These are phyloP conservation scores for Spea multiplicata DNA, from an alignment of 2,113 vertebrate genomes.

Conservation along the genomic window DNA sequence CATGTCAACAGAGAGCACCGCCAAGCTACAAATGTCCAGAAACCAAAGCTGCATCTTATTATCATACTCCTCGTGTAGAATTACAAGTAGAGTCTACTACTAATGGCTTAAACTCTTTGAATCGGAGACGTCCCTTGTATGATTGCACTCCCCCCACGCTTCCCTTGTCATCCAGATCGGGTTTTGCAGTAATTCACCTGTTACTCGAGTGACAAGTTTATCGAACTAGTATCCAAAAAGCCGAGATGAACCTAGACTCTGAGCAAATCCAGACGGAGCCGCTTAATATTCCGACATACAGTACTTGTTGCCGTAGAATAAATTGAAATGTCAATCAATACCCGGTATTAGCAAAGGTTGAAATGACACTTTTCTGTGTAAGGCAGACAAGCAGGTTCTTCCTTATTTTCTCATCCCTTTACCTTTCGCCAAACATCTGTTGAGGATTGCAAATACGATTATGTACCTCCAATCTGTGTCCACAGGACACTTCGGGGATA, in stretches of 20 bases:
- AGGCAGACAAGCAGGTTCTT: slow-evolving; percentile 10
- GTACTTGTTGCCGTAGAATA: slow-evolving; percentile 40
- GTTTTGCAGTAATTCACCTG: not conserved
- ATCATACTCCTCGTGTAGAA: no score
- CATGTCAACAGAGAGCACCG: no score
- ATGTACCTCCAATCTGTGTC: no score
- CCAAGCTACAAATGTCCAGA: no score
- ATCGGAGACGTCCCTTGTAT: no score
- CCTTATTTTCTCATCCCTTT: not conserved
- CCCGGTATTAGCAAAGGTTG: slow-evolving; percentile 28
- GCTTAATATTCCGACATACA: slow-evolving; percentile 41
- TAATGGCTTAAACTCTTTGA: no score
- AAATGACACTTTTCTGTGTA: slow-evolving; percentile 5
- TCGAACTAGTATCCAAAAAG: not conserved
- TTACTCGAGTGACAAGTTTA: not conserved
- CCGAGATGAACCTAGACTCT: not conserved
- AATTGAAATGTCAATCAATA: slow-evolving; percentile 48
- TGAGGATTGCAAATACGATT: not conserved
- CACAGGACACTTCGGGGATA: no score
- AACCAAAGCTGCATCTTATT: no score
- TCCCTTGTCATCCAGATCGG: no score
- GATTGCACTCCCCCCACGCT: no score
- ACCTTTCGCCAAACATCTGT: not conserved
- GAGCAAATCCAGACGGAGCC: slow-evolving; percentile 11
- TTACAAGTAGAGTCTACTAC: no score